Percentiles rank a stretch among this genome's conserved stretches.
Conservation (phyloP, 2,888 invertebrate genomes). For the Lasioglossum calceatum region DNA sequence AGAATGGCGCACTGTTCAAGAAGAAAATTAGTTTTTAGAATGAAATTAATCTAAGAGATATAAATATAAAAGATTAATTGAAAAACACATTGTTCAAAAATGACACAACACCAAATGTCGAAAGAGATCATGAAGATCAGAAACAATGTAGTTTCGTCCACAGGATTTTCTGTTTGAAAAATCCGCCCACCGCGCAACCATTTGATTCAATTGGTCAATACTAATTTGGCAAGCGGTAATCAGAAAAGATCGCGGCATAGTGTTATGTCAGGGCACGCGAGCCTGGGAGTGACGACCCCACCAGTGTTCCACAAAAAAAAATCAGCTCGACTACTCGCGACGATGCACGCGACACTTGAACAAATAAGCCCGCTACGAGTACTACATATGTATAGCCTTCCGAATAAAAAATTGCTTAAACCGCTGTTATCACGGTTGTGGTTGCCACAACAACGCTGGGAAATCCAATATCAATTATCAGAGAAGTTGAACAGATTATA, state of each 20-base stretch:
- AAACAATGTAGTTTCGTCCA: neutral
- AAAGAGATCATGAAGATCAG: neutral
- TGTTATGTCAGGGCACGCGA: neutral
- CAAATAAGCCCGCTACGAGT: neutral
- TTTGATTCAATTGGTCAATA: too few relatives aligned
- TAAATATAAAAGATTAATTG: too few relatives aligned
- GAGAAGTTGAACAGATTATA: neutral
- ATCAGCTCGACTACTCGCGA: neutral
- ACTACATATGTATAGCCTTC: neutral
- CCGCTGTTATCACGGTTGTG: neutral
- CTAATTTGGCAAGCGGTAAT: neutral
- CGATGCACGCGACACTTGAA: neutral
- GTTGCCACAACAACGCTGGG: neutral
- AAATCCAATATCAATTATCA: neutral
- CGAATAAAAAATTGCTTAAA: neutral
- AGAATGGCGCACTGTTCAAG: too few relatives aligned
- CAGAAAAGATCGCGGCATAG: neutral
- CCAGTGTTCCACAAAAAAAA: neutral
- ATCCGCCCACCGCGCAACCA: neutral
- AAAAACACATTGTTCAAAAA: neutral
- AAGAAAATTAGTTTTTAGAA: too few relatives aligned
- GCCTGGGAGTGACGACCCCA: neutral
- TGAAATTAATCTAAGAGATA: too few relatives aligned
- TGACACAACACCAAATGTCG: neutral
- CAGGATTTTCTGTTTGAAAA: neutral